Evolutionary conservation across 2,113 vertebrate genomes (phyloP).

Genomic region (human (Homo sapiens)): GRCh38 chr7:27961501-27962000

Average conservation of each 20-base stretch:
- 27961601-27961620: background rate
- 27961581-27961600: constrained; percentile 35
- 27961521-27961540: background rate
- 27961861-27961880: background rate
- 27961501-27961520: background rate
- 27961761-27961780: background rate
- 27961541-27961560: background rate
- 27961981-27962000: background rate
- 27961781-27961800: background rate
- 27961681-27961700: background rate
- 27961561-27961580: constrained; percentile 37
- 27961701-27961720: background rate
- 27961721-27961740: background rate
- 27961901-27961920: background rate
- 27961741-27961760: background rate
- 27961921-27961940: background rate
- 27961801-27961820: rapidly evolving
- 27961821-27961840: background rate
- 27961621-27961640: background rate
- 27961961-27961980: background rate
- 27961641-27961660: background rate
- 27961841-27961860: background rate
- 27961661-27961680: background rate
- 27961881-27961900: background rate
- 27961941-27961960: background rate